A percentile compares a stretch with the other conserved stretches of the same genome.
These are phyloP conservation scores for Apamea anceps DNA, from an alignment of 2,888 invertebrate genomes.

Conservation along the genomic window DNA sequence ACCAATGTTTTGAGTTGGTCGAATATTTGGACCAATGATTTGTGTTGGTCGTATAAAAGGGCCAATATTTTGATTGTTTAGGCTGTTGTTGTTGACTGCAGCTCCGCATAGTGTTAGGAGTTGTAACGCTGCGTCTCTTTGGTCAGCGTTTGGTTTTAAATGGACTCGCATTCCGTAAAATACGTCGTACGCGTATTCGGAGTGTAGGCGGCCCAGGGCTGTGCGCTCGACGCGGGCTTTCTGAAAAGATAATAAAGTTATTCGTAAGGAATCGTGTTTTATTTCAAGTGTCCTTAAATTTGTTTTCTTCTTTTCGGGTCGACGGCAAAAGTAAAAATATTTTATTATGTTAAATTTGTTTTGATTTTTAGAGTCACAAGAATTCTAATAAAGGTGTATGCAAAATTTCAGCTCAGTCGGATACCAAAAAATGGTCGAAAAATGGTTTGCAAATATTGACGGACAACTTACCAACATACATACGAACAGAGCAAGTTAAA, in stretches of 20 bases:
- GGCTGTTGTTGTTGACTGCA: constrained; percentile 56
- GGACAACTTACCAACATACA: too few species aligned
- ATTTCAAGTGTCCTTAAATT: too few species aligned
- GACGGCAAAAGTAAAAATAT: too few species aligned
- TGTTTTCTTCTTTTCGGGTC: too few species aligned
- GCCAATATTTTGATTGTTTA: constrained; percentile 44
- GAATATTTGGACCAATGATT: constrained; percentile 19
- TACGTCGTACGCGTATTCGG: constrained; percentile 83
- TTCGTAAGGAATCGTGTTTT: not conserved
- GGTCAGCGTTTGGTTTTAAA: constrained; percentile 72
- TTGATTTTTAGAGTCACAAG: too few species aligned
- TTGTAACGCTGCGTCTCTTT: constrained; percentile 74
- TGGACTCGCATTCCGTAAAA: constrained; percentile 80
- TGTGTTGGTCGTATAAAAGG: constrained; percentile 19
- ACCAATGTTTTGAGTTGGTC: constrained; percentile 31
- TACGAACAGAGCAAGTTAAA: too few species aligned
- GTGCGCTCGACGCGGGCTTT: constrained; percentile 83
- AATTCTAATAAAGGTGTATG: too few species aligned
- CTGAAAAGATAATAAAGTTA: constrained; percentile 69
- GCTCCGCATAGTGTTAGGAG: constrained; percentile 83
- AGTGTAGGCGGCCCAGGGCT: constrained; percentile 74
- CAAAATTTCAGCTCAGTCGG: too few species aligned
- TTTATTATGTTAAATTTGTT: too few species aligned
- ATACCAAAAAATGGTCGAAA: too few species aligned
- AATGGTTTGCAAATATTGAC: too few species aligned